These are phyloP conservation scores for Drosophila koepferae DNA, from an alignment of 2,888 invertebrate species.

Conservation along the genomic window DNA sequence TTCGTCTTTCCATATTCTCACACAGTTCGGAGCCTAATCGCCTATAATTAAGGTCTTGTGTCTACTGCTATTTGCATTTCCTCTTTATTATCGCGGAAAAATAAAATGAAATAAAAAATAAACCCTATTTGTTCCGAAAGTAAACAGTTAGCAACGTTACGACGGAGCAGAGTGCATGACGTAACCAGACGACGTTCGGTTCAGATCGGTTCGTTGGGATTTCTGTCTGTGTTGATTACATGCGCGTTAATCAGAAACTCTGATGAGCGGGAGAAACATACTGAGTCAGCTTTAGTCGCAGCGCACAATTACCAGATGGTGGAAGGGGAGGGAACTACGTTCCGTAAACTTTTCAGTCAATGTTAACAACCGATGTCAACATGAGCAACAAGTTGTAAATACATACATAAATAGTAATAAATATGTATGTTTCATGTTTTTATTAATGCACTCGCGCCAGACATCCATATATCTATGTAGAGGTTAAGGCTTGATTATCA, in stretches of 20 bases:
- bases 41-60: slow-evolving; percentile 21
- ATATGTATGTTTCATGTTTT: background rate
- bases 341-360: slow-evolving; percentile 8
- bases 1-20: background rate
- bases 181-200: slow-evolving; percentile 29
- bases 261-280: slow-evolving; percentile 9
- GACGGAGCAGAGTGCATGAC: slow-evolving; percentile 31
- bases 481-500: background rate
- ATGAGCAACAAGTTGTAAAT: slow-evolving; percentile 7
- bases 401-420: background rate
- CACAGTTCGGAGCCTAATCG: slow-evolving; percentile 16
- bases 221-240: slow-evolving; percentile 33
- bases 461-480: background rate
- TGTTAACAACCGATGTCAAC: slow-evolving; percentile 16
- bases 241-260: slow-evolving; percentile 38
- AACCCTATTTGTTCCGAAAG: slow-evolving; percentile 20
- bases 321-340: slow-evolving; percentile 19
- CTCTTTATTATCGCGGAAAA: slow-evolving; percentile 7
- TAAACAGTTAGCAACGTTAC: slow-evolving; percentile 28
- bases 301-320: slow-evolving; percentile 1
- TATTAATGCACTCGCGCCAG: background rate
- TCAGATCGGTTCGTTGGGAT: slow-evolving; percentile 23
- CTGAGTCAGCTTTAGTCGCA: slow-evolving; percentile 23
- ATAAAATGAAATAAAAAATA: background rate
- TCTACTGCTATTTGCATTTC: slow-evolving; percentile 7